Evolutionary conservation across 2,797 vertebrate species (phyloP), one percentile per base, ranked within the genome.

Genomic region (Ceryle rudis): DNA sequence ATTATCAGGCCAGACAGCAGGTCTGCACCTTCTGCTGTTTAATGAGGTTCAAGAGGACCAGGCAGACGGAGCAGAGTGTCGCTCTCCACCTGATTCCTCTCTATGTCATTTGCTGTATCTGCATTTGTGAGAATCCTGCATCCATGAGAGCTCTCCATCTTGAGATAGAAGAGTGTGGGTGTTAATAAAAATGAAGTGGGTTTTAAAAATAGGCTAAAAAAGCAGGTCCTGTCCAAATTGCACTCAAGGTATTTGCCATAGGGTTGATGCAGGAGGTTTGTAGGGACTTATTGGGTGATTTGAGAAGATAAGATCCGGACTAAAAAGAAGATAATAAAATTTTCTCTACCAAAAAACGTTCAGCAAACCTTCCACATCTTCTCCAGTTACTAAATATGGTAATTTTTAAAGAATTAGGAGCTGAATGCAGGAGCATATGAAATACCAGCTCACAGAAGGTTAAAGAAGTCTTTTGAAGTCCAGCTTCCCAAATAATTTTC

Each of bases 1-100:
- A 51, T n/a, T 66, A 20, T 49, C 75, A 92, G 85, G 84, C 49
- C 71, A 93, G 95, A 79, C 69, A 78, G 37, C 78, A 84, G 67
- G 39, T 62, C 84, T 93, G 62, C 67, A 75, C 58, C 83, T 95
- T 95, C 51, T 84, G 89, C 9, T 8, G 81, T 95, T 86, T 86
- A 88, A 74, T 78, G 85, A 89, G 84, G 87, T 77, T 92, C 62
- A 39, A 72, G 83, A 93, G 86, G 81, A 84, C 26, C 19, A 54
- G 73, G 74, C 81, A 95, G 74, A 54, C 28, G 44, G 15, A 12
- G n/a, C 33, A 60, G 64, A 51, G n/a, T 4, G 31, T 57, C 0
- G 1, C 51, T 70, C 57, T 93, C 73, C 87, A 78, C 65, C n/a
- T 41, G 80, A 92, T 86, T 92, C 93, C 44, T 81, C 80, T 51